A percentile compares a stretch with the other conserved stretches of the same genome.
phyloP scores from a whole-genome alignment of 1,140 invertebrate genomes.

The Bombus soroeensis region DNA sequence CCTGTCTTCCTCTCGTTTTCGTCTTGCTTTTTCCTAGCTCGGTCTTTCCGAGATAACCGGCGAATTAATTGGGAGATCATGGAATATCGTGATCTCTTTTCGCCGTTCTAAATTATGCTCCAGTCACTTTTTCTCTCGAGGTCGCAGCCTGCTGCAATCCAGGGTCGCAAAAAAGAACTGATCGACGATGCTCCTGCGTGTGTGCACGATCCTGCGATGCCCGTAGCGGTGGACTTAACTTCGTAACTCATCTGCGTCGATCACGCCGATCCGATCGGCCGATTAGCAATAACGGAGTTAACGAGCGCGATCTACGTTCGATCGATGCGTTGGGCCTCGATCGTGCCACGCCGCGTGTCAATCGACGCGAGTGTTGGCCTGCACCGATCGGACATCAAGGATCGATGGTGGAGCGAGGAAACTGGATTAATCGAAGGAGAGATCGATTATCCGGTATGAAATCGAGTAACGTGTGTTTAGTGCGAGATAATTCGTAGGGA shows the following conservation, averaged over 20 bases:
- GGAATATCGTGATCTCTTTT: constrained; percentile 37
- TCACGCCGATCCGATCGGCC: neutral
- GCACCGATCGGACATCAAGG: neutral
- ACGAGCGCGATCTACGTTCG: constrained; percentile 20
- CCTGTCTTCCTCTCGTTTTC: constrained; percentile 12
- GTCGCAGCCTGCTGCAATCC: constrained; percentile 38
- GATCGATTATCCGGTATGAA: constrained; percentile 42
- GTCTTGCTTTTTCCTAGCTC: neutral
- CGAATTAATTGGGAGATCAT: constrained; percentile 59
- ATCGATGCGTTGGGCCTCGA: neutral
- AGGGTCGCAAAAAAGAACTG: constrained; percentile 32
- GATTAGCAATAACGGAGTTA: constrained; percentile 29
- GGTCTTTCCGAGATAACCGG: constrained; percentile 35
- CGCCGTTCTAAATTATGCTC: constrained; percentile 55
- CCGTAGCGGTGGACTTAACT: neutral
- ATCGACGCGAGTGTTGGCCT: neutral
- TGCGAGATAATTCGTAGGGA: constrained; percentile 4
- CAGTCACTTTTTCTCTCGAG: neutral
- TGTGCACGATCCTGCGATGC: neutral
- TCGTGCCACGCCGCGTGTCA: constrained; percentile 23
- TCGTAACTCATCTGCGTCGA: constrained; percentile 10
- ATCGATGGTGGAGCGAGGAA: neutral
- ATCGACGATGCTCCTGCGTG: neutral
- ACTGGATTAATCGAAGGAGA: constrained; percentile 10
- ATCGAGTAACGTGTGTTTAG: constrained; percentile 26